Conservation (phyloP, 2,888 invertebrate genomes). For the Sminthurides aquaticus region DNA sequence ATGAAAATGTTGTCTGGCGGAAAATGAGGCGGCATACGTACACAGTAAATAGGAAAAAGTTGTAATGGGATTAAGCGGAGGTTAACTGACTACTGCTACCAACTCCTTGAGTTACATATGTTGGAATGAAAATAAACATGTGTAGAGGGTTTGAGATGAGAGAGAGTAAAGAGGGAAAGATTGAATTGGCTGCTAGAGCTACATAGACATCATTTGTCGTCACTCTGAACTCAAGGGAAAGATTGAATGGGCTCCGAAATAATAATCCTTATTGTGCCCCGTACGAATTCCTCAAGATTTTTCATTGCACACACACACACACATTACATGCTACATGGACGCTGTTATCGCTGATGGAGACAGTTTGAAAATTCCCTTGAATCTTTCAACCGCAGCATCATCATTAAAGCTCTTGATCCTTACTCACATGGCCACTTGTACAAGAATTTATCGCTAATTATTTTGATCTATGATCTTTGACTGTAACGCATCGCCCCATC, state of each 20-base stretch:
- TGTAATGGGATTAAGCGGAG: no score
- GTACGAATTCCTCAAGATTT: neutral
- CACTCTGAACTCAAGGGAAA: conserved; percentile 11
- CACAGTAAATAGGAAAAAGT: no score
- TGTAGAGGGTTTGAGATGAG: conserved; percentile 14
- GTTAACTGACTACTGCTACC: no score
- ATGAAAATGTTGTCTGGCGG: no score
- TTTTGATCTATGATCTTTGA: neutral
- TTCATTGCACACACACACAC: no score
- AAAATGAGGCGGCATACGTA: no score
- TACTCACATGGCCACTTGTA: neutral
- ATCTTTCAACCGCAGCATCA: neutral
- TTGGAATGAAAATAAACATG: conserved; percentile 21
- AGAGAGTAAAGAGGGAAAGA: no score
- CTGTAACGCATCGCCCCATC: neutral
- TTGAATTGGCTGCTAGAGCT: no score
- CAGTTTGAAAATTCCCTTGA: no score
- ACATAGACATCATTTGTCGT: conserved; percentile 22
- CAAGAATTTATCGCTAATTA: neutral
- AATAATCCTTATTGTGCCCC: neutral
- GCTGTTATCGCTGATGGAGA: neutral
- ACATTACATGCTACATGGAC: neutral
- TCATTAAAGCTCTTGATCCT: neutral
- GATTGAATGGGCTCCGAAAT: no score
- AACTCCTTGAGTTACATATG: neutral